Evolutionary conservation across 2,797 vertebrate genomes (phyloP).

Genomic region (Rhyacichthys aspro): DNA sequence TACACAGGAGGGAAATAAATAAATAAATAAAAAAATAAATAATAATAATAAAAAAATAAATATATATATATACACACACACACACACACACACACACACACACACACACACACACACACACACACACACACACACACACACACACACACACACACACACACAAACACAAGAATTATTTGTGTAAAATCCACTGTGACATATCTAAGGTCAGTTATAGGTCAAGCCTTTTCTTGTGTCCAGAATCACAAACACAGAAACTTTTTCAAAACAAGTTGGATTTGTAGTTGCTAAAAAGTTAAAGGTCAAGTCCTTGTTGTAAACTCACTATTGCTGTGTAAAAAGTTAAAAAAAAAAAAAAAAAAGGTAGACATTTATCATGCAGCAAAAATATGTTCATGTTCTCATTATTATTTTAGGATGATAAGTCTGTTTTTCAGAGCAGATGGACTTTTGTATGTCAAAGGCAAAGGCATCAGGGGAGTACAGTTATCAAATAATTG

Average conservation of each 20-base stretch:
- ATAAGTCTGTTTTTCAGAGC: constrained; percentile 15
- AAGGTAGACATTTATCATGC: not conserved
- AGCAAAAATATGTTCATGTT: not conserved
- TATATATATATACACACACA: no score
- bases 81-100: no score
- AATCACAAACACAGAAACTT: not conserved
- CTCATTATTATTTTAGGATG: not conserved
- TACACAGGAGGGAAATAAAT: not conserved
- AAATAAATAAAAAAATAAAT: no score
- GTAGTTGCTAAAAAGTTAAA: not conserved
- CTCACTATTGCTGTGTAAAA: not conserved
- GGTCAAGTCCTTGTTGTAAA: not conserved
- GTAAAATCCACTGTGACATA: no score
- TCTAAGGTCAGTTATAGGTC: constrained; percentile 1
- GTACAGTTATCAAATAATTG: constrained; percentile 18
- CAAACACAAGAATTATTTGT: no score
- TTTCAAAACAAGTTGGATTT: not conserved
- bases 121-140: no score
- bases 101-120: no score
- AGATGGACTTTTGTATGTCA: constrained; percentile 8
- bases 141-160: no score
- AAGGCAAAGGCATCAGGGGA: not conserved
- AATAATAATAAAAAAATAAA: no score
- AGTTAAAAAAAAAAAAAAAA: not conserved
- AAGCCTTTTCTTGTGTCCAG: not conserved